Base-by-base conservation (phyloP, 2,113 vertebrate genomes). In the Mirza zaza region DNA sequence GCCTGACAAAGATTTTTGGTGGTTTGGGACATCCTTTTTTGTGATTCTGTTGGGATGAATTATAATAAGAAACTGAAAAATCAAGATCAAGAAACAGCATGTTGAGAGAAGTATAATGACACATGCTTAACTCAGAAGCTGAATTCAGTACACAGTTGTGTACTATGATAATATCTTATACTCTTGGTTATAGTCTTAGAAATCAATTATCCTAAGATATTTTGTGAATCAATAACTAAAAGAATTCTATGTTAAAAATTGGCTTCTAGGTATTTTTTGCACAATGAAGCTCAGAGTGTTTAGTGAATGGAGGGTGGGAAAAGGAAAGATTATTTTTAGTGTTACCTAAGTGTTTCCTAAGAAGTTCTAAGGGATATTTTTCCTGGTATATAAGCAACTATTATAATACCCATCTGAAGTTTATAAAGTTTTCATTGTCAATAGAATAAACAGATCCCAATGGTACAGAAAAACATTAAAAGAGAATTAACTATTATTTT, bases 191-290 rank as follows among this genome's bases (percentile, higher is more conserved):
- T 23, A 73, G 32, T 68, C 7, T 63, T 89, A 94, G 57, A 88
- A 83, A 87, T 81, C 34, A 34, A 75, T 11, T 17, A 76, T 70
- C n/a, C n/a, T 61, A 80, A 90, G 15, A 68, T 59, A 42, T 81
- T 96, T 94, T 94, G 34, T 86, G 59, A 94, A 45, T 90, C 76
- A 94, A 75, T 59, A 76, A 36, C 63, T 85, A 84, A 70, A 79
- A 93, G 27, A 80, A 90, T 70, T 95, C 67, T 77, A 48, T 77
- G 45, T 82, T 32, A 36, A 80, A 67, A 80, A 57, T 42, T 57
- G 79, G 17, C 50, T 81, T 25, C 70, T 79, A 57, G 52, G 10
- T 88, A 21, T 73, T 85, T 95, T 88, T 79, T 84, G 52, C 48
- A 45, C 1, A 20, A 10, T 83, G 27, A 70, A 8, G 50, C 75